Percentiles rank a stretch among this genome's conserved stretches.
These are phyloP conservation scores for Drosophila niveifrons DNA, from an alignment of 2,888 invertebrate species.

Conservation along the genomic window DNA sequence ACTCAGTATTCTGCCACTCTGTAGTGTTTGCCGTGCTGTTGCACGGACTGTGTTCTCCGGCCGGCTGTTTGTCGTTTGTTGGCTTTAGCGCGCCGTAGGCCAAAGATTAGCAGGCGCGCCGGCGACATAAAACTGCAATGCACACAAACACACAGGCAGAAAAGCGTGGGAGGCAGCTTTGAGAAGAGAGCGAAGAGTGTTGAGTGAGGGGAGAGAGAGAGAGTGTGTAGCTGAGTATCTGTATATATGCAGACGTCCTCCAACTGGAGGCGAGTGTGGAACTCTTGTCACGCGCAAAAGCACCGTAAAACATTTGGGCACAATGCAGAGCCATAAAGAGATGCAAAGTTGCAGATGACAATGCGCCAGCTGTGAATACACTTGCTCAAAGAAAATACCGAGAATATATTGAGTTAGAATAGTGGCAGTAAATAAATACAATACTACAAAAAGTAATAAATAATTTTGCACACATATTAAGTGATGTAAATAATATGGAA, in stretches of 20 bases:
- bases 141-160: slow-evolving; percentile 25
- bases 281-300: slow-evolving; percentile 33
- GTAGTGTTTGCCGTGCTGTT: slow-evolving; percentile 26
- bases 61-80: slow-evolving; percentile 51
- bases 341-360: slow-evolving; percentile 12
- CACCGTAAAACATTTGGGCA: slow-evolving; percentile 62
- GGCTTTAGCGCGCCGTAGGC: slow-evolving; percentile 61
- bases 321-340: slow-evolving; percentile 25
- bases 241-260: slow-evolving; percentile 8
- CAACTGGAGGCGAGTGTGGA: slow-evolving; percentile 12
- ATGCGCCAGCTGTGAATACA: background rate
- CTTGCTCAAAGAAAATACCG: background rate
- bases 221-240: background rate
- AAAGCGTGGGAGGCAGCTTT: background rate
- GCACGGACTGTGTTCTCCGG: slow-evolving; percentile 32
- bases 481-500: too few relatives aligned
- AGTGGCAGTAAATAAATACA: too few relatives aligned
- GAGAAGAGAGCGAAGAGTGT: background rate
- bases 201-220: background rate
- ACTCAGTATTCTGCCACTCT: slow-evolving; percentile 6
- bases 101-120: slow-evolving; percentile 69
- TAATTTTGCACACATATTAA: background rate
- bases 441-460: too few relatives aligned
- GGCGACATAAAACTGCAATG: slow-evolving; percentile 70
- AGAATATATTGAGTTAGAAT: too few relatives aligned